Conservation (phyloP, 92 coral and sea anemone species). For the Diadumene lineata region DNA sequence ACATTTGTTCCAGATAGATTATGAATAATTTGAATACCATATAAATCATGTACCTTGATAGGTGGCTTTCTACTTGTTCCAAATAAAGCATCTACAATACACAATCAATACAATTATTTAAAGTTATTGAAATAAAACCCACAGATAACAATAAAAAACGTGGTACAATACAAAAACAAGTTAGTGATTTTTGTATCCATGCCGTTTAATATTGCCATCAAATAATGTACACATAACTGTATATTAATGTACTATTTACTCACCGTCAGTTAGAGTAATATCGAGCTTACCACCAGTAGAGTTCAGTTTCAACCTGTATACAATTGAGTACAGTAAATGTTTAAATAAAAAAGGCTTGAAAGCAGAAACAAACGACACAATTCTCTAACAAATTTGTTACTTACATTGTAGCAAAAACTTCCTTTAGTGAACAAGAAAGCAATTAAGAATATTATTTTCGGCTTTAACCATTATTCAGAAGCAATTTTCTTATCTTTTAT, state of each 20-base stretch:
- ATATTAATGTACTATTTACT: neutral
- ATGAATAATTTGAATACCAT: neutral
- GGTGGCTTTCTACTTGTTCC: slow-evolving; percentile 11
- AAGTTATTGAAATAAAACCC: too few relatives aligned
- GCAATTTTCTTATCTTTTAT: neutral
- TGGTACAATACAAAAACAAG: too few relatives aligned
- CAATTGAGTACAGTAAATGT: neutral
- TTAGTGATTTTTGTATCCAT: too few relatives aligned
- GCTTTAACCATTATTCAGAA: neutral
- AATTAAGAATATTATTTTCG: neutral
- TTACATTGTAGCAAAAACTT: slow-evolving; percentile 10
- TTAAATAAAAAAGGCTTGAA: neutral
- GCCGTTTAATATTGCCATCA: too few relatives aligned
- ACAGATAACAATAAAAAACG: too few relatives aligned
- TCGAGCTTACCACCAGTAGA: slow-evolving; percentile 37
- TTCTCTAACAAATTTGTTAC: neutral
- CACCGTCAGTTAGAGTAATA: slow-evolving; percentile 34
- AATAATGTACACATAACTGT: too few relatives aligned
- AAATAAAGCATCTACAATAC: slow-evolving; percentile 5
- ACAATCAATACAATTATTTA: neutral
- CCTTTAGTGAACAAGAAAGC: neutral
- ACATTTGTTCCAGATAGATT: too few relatives aligned
- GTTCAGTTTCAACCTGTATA: slow-evolving; percentile 30
- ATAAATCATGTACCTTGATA: neutral
- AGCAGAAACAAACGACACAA: neutral